phyloP scores from a whole-genome alignment of 2,113 vertebrate genomes.

The Gila orcuttii region DNA sequence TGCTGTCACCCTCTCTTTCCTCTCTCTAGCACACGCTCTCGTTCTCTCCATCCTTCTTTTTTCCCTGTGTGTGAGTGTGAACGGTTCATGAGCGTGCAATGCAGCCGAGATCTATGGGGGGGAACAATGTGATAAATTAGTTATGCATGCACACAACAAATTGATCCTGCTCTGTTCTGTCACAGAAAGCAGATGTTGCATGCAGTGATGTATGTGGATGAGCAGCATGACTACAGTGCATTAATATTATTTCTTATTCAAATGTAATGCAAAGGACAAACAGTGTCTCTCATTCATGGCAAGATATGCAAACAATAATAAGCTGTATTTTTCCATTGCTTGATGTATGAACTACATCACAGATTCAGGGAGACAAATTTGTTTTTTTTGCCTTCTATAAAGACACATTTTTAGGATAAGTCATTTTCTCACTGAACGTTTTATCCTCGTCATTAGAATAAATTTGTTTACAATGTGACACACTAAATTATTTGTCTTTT shows the following conservation, averaged over 20 bases:
- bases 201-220: slow-evolving; percentile 54
- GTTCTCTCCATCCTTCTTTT: not conserved
- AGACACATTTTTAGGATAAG: slow-evolving; percentile 1
- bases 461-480: not conserved
- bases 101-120: slow-evolving; percentile 51
- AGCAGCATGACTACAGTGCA: slow-evolving; percentile 52
- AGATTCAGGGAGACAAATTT: slow-evolving; percentile 1
- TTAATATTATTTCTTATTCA: slow-evolving; percentile 63
- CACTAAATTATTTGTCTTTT: slow-evolving; percentile 18
- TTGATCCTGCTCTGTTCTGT: slow-evolving; percentile 61
- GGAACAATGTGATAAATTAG: slow-evolving; percentile 62
- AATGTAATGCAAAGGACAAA: slow-evolving; percentile 59
- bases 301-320: slow-evolving; percentile 52
- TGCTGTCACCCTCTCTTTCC: not conserved
- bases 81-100: slow-evolving; percentile 50
- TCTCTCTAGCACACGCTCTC: not conserved
- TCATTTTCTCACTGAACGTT: not conserved
- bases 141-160: slow-evolving; percentile 64
- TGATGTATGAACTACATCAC: slow-evolving; percentile 43
- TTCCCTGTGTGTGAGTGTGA: slow-evolving; percentile 44
- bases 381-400: slow-evolving; percentile 8
- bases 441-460: slow-evolving; percentile 16
- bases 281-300: slow-evolving; percentile 47
- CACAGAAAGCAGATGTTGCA: slow-evolving; percentile 63
- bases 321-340: slow-evolving; percentile 29